These are phyloP conservation scores for Platerodrilus igneus DNA, from an alignment of 2,888 invertebrate species.

Conservation along the genomic window DNA sequence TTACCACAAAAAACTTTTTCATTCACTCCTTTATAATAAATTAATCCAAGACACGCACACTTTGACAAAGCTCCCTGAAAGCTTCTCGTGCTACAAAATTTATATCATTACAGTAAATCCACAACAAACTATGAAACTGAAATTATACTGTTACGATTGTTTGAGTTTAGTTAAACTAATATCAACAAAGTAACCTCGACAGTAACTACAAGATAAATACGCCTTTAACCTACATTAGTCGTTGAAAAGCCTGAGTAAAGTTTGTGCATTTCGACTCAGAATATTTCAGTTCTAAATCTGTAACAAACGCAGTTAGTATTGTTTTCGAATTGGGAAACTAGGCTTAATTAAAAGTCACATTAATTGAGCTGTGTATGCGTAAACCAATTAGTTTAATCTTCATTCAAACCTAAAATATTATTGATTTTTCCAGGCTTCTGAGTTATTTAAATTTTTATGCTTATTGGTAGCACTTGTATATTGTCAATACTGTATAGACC, in stretches of 20 bases:
- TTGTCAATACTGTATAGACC: conserved; percentile 44
- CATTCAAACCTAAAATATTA: conserved; percentile 16
- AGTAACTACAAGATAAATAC: conserved; percentile 36
- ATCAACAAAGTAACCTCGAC: conserved; percentile 35
- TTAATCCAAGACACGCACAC: too few relatives aligned
- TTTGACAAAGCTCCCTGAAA: too few relatives aligned
- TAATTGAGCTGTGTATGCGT: conserved; percentile 19
- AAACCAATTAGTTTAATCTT: conserved; percentile 21
- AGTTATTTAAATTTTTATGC: conserved; percentile 32
- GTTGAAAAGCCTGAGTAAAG: conserved; percentile 14
- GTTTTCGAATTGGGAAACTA: conserved; percentile 22
- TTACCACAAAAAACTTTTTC: too few relatives aligned
- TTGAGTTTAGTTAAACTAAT: conserved; percentile 37
- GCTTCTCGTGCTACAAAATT: too few relatives aligned
- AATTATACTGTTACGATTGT: conserved; percentile 31
- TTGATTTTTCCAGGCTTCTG: conserved; percentile 30
- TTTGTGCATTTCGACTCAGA: conserved; percentile 10
- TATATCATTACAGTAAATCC: conserved; percentile 38
- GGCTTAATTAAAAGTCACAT: conserved; percentile 19
- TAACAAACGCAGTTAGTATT: conserved; percentile 19
- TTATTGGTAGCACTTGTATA: conserved; percentile 43
- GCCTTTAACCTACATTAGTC: conserved; percentile 29
- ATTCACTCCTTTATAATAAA: too few relatives aligned
- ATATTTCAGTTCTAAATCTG: conserved; percentile 21
- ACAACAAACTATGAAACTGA: conserved; percentile 36